phyloP scores from a whole-genome alignment of 2,888 invertebrate species.

The Fissipunctia ypsillon region DNA sequence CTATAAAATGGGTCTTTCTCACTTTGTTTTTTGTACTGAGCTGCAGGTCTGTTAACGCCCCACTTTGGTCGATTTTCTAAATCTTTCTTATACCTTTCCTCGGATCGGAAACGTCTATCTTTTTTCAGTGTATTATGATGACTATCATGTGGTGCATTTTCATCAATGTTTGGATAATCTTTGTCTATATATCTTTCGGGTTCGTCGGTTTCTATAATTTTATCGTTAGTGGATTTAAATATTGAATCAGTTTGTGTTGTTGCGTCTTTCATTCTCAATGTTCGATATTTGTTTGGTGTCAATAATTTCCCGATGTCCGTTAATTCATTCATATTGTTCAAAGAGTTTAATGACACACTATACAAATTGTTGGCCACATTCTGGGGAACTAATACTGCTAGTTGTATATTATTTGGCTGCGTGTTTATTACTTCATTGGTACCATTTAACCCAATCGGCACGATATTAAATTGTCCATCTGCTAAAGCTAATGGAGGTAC shows the following conservation, averaged over 20 bases:
- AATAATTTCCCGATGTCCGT: conserved; percentile 81
- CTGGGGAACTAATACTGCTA: conserved; percentile 91
- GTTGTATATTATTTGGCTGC: conserved; percentile 89
- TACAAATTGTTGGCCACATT: conserved; percentile 84
- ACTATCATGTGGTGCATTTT: conserved; percentile 88
- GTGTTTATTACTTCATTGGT: conserved; percentile 83
- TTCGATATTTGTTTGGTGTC: conserved; percentile 88
- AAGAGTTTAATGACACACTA: conserved; percentile 85
- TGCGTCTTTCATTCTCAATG: conserved; percentile 90
- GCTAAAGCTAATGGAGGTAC: conserved; percentile 84
- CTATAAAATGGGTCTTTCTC: conserved; percentile 96
- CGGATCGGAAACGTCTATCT: conserved; percentile 89
- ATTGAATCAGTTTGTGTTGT: conserved; percentile 92
- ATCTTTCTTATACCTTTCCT: conserved; percentile 90
- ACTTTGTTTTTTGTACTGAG: conserved; percentile 96
- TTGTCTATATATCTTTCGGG: conserved; percentile 86
- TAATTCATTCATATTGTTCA: conserved; percentile 79
- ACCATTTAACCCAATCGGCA: conserved; percentile 85
- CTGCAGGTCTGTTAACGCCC: conserved; percentile 94
- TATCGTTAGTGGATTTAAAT: conserved; percentile 76
- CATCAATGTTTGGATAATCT: conserved; percentile 88
- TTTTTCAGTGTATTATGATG: conserved; percentile 88
- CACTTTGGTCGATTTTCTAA: conserved; percentile 93
- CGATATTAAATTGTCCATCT: conserved; percentile 86
- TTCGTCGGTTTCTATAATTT: conserved; percentile 81